These are phyloP conservation scores for Meiosimyza platycephala DNA, from an alignment of 2,888 invertebrate genomes.

Conservation along the genomic window DNA sequence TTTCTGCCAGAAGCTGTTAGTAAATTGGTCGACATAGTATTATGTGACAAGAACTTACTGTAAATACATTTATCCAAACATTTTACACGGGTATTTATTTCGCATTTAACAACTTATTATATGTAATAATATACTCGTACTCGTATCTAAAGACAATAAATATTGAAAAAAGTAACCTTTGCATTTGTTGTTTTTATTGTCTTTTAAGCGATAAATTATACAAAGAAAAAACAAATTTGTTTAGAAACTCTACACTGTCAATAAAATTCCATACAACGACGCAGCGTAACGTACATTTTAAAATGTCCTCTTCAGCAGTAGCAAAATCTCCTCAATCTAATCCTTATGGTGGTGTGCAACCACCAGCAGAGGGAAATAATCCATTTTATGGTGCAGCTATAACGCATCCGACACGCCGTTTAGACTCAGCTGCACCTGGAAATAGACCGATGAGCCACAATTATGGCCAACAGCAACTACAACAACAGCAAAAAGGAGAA, in stretches of 20 bases:
- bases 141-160: background rate
- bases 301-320: conserved; percentile 14
- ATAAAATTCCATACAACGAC: background rate
- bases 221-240: background rate
- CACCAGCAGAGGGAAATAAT: background rate
- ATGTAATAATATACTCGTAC: background rate
- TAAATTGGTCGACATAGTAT: too few species aligned
- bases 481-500: conserved; percentile 14
- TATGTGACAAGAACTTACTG: too few species aligned
- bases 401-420: conserved; percentile 36
- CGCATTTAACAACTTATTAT: background rate
- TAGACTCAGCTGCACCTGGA: conserved; percentile 39
- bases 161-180: background rate
- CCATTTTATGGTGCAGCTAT: conserved; percentile 28
- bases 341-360: conserved; percentile 11
- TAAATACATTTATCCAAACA: too few species aligned
- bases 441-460: conserved; percentile 23
- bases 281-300: conserved; percentile 14
- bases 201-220: background rate
- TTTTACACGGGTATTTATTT: background rate
- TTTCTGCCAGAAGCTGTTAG: too few species aligned
- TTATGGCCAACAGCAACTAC: conserved; percentile 26
- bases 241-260: background rate
- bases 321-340: background rate
- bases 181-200: background rate